These are phyloP conservation scores for Pocillopora meandrina DNA, from an alignment of 92 coral and sea anemone genomes.

Conservation along the genomic window DNA sequence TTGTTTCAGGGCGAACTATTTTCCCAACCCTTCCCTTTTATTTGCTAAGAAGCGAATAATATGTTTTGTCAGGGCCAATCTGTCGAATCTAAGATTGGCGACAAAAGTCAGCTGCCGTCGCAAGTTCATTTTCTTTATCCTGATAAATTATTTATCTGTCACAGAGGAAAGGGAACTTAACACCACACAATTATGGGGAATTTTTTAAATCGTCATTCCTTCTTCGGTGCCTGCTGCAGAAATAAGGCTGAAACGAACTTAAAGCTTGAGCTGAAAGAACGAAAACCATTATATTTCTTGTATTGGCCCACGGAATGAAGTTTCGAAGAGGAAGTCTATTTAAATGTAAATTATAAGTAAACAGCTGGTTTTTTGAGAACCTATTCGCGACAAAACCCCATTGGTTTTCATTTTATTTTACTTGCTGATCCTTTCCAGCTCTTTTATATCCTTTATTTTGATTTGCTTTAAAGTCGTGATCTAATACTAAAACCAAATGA, in stretches of 20 bases:
- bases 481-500: no score
- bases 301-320: background rate
- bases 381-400: background rate
- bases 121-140: conserved; percentile 1
- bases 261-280: background rate
- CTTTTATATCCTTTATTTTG: background rate
- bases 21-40: background rate
- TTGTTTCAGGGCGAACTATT: background rate
- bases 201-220: background rate
- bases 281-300: background rate
- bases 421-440: background rate
- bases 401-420: background rate
- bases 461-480: background rate
- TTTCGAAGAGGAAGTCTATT: background rate
- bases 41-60: background rate
- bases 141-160: conserved; percentile 7
- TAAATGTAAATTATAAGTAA: background rate
- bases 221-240: background rate
- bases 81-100: background rate
- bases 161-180: background rate
- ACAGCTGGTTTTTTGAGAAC: background rate
- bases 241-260: background rate
- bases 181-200: background rate
- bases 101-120: conserved; percentile 29
- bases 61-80: background rate